A percentile compares a stretch with the other conserved stretches of the same genome.
phyloP scores from a whole-genome alignment of 2,888 invertebrate species.

The Heterodera filipjevi region DNA sequence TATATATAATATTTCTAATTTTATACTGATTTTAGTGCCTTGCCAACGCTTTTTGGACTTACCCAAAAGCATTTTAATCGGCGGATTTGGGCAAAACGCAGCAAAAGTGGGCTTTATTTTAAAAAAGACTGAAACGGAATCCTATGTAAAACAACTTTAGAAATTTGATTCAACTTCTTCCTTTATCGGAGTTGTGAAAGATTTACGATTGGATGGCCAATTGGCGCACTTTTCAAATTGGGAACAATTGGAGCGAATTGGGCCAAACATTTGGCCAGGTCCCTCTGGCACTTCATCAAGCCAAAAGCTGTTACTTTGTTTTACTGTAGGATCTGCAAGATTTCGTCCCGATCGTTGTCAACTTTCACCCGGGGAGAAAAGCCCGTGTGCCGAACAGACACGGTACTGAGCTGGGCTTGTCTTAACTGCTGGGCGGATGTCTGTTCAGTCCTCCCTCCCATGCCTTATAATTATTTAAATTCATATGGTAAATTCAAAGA shows the following conservation, averaged over 20 bases:
- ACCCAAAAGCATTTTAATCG: slow-evolving; percentile 51
- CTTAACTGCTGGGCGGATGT: not conserved
- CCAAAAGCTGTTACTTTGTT: not conserved
- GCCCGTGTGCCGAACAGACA: slow-evolving; percentile 41
- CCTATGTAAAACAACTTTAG: not conserved
- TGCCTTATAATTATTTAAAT: not conserved
- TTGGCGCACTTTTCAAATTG: slow-evolving; percentile 54
- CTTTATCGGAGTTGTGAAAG: slow-evolving; percentile 46
- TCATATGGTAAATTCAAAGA: too few relatives aligned
- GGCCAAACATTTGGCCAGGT: slow-evolving; percentile 47
- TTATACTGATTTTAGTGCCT: slow-evolving; percentile 46
- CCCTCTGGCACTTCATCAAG: not conserved
- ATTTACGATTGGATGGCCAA: slow-evolving; percentile 49
- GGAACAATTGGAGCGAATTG: slow-evolving; percentile 47
- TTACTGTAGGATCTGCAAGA: slow-evolving; percentile 31
- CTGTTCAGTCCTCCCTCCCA: too few relatives aligned
- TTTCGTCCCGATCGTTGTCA: slow-evolving; percentile 43
- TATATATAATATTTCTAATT: too few relatives aligned
- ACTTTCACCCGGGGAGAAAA: not conserved
- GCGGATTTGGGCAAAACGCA: slow-evolving; percentile 48
- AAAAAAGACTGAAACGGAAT: too few relatives aligned
- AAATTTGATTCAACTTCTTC: slow-evolving; percentile 42
- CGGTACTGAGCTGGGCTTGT: not conserved
- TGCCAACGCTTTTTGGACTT: slow-evolving; percentile 60
- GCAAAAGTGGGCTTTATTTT: not conserved